phyloP scores from a whole-genome alignment of 2,113 vertebrate species.

The Meleagris gallopavo region DNA sequence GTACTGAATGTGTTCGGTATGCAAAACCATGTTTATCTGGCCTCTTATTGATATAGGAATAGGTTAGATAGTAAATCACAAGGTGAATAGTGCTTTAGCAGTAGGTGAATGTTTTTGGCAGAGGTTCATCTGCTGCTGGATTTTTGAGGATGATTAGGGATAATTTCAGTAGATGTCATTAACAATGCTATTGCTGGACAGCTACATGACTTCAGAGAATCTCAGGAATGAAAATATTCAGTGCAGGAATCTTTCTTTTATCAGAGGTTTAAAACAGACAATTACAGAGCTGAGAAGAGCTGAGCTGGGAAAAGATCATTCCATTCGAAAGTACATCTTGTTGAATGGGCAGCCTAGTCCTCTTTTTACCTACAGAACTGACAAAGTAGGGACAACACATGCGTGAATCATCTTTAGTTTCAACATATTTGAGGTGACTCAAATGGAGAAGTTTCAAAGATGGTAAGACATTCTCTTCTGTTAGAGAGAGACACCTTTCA shows the following conservation, averaged over 20 bases:
- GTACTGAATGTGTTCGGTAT: not conserved
- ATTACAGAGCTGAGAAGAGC: not conserved
- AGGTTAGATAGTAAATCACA: rapidly evolving
- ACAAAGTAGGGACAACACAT: not conserved
- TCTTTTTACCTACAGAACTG: not conserved
- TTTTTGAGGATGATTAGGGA: not conserved
- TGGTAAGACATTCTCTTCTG: not conserved
- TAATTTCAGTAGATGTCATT: not conserved
- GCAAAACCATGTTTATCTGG: not conserved
- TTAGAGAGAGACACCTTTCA: not conserved
- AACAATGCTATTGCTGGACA: not conserved
- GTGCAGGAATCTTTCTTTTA: not conserved
- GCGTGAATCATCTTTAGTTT: not conserved
- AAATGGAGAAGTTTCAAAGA: not conserved
- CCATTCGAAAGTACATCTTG: not conserved
- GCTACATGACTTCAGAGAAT: not conserved
- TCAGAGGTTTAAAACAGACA: not conserved
- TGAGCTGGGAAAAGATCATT: not conserved
- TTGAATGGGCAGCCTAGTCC: not conserved
- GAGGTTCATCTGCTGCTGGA: not conserved
- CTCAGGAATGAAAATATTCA: not conserved
- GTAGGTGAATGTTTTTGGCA: not conserved
- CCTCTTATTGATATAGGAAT: not conserved
- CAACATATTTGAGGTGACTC: not conserved
- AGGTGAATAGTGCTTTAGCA: not conserved